phyloP scores from a whole-genome alignment of 2,113 vertebrate species.

The Tyrannus savana region DNA sequence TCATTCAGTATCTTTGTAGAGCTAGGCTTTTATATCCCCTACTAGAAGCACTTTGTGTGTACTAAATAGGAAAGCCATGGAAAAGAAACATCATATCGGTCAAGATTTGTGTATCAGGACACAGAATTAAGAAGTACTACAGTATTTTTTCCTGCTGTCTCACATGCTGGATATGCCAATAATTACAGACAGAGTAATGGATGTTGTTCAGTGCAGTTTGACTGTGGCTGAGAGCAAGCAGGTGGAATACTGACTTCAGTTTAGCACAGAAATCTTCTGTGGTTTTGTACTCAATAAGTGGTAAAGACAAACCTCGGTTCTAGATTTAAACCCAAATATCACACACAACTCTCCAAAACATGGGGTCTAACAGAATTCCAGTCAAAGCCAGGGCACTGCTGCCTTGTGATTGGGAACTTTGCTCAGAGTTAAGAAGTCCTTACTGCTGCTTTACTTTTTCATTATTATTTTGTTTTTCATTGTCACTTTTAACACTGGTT shows the following conservation, averaged over 20 bases:
- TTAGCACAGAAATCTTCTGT: neutral
- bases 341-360: neutral
- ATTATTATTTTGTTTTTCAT: neutral
- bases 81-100: neutral
- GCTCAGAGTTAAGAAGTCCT: neutral
- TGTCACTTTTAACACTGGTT: neutral
- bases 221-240: neutral
- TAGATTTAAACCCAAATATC: neutral
- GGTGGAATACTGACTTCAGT: neutral
- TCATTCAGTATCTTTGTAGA: neutral
- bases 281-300: neutral
- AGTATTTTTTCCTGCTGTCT: neutral
- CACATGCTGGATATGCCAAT: neutral
- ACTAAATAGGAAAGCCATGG: neutral
- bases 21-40: neutral
- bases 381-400: neutral
- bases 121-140: neutral
- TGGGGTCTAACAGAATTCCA: rapidly evolving
- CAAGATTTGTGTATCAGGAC: neutral
- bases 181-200: neutral
- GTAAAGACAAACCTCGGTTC: neutral
- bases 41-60: neutral
- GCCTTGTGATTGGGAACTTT: neutral
- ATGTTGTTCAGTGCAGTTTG: neutral
- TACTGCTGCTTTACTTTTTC: neutral